These are phyloP conservation scores for Melanerpes formicivorus DNA, from an alignment of 2,113 vertebrate species.

Conservation along the genomic window DNA sequence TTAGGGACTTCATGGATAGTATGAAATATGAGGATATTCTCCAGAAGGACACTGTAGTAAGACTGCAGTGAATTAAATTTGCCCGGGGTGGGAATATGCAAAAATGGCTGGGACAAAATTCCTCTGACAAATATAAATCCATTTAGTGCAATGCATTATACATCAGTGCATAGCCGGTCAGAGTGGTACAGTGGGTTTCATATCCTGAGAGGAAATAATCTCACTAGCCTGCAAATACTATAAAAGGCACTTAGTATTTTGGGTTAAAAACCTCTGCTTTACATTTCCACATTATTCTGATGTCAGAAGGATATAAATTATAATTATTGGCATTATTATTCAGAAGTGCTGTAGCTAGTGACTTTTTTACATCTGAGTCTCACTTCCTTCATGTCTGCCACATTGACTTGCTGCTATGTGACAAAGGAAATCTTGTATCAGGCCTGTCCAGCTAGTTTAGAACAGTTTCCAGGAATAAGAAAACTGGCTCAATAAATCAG, in stretches of 20 bases:
- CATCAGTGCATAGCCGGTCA: slow-evolving; percentile 63
- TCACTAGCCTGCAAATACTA: slow-evolving; percentile 55
- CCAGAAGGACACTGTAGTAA: slow-evolving; percentile 58
- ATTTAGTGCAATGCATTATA: slow-evolving; percentile 77
- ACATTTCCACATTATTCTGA: slow-evolving; percentile 61
- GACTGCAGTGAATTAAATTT: slow-evolving; percentile 64
- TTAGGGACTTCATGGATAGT: slow-evolving; percentile 49
- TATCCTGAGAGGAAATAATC: slow-evolving; percentile 67
- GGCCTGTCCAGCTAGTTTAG: slow-evolving; percentile 71
- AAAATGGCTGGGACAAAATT: slow-evolving; percentile 66
- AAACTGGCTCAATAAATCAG: slow-evolving; percentile 71
- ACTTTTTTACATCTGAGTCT: slow-evolving; percentile 63
- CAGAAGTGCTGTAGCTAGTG: slow-evolving; percentile 52
- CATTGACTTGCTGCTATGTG: slow-evolving; percentile 58
- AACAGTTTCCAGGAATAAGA: slow-evolving; percentile 76
- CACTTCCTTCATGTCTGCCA: slow-evolving; percentile 41
- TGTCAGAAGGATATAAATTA: slow-evolving; percentile 71
- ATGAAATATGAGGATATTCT: slow-evolving; percentile 45
- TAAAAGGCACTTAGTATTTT: slow-evolving; percentile 44
- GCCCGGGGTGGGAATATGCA: slow-evolving; percentile 58
- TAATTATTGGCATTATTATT: slow-evolving; percentile 71
- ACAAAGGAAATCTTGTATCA: slow-evolving; percentile 78
- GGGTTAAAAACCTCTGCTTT: slow-evolving; percentile 58
- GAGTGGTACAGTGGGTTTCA: slow-evolving; percentile 52
- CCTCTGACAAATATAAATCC: slow-evolving; percentile 75